Evolutionary conservation across 2,888 invertebrate genomes (phyloP), one percentile per base, ranked within the genome.

Genomic region (Yponomeuta cagnagella): DNA sequence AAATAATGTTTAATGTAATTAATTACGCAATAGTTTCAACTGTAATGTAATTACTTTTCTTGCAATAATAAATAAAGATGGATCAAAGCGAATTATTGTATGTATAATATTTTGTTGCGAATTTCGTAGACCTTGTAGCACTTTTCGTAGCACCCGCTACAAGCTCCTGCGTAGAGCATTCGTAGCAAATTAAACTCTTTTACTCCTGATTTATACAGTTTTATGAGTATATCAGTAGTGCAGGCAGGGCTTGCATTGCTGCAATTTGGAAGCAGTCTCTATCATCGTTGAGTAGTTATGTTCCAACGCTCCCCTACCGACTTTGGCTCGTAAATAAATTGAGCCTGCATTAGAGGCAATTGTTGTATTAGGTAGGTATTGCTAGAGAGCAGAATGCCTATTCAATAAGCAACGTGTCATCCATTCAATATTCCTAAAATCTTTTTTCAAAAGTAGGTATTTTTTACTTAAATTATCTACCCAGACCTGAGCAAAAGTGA

Each of bases 311-410:
- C 90, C 91, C 90, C 90, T 88, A 88, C 66, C 37, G 86, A 84
- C 81, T 77, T 82, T 82, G 84, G 79, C 89, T 90, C 89, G 88
- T 91, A 90, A 91, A 91, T 91, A 91, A 91, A 91, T 91, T 91
- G 90, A 88, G 89, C 87, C 87, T 89, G 88, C 89, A 90, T 91
- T 91, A 90, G 90, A 84, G 86, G 88, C 91, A 91, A 91, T 91
- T 91, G 91, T 90, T 90, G 89, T 87, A 89, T 43, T 43, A 43
- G 43, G 43, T 43, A 43, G 43, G 43, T 87, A 89, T 43, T 43
- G 43, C 87, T 88, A 84, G 88, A 79, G 77, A 76, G 79, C 77
- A 76, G 65, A 64, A 37, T 68, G 68, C 63, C 48, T n/a, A 33
- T 12, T 63, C 43, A 6, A 8, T 15, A 63, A 43, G 31, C 58